phyloP scores from a whole-genome alignment of 2,888 invertebrate species.

The Orthosia gothica region DNA sequence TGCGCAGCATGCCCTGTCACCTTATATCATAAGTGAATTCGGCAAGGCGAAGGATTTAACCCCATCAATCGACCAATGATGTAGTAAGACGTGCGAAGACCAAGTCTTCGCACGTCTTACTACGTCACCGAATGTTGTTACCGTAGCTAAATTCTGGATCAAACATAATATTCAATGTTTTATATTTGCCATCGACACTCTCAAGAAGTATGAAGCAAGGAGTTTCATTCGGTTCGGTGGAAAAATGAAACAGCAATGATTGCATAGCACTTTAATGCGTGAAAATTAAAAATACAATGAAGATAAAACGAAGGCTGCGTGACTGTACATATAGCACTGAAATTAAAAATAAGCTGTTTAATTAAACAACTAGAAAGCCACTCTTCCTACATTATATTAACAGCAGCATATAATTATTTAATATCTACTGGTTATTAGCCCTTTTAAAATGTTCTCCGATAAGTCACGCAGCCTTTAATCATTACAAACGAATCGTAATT shows the following conservation, averaged over 20 bases:
- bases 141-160: no score
- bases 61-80: no score
- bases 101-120: no score
- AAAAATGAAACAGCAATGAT: constrained; percentile 52
- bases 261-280: constrained; percentile 55
- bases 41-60: no score
- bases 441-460: not conserved
- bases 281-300: constrained; percentile 46
- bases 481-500: constrained; percentile 17
- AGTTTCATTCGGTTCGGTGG: no score
- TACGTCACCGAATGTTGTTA: no score
- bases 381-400: constrained; percentile 1
- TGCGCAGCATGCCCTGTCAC: no score
- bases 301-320: constrained; percentile 30
- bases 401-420: not conserved
- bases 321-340: constrained; percentile 10
- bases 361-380: not conserved
- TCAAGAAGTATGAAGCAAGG: no score
- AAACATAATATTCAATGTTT: no score
- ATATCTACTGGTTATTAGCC: not conserved
- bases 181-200: no score
- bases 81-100: no score
- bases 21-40: no score
- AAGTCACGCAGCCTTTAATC: constrained; percentile 26
- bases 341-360: not conserved